Evolutionary conservation across 2,113 vertebrate genomes (phyloP), one percentile per base, ranked within the genome.

Genomic region (Spea bombifrons): DNA sequence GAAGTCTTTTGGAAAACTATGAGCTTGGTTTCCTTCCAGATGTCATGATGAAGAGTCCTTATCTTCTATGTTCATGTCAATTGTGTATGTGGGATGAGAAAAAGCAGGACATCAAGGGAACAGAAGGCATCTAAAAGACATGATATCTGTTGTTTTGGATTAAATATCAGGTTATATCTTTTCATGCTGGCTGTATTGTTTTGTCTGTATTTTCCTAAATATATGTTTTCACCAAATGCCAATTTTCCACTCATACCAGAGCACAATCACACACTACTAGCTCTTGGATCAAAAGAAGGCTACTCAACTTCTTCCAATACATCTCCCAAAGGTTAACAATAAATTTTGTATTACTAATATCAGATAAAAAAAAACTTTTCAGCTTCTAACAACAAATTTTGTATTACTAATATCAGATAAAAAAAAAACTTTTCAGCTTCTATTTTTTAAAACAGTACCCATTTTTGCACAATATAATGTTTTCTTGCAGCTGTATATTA

Each of bases 21-120:
- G 30, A 30, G 30, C 30, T 30, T 1, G 30, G 46, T 66, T 8
- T 75, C 73, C 64, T 52, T 66, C 10, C 12, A 75, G 66, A 75
- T 75, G 30, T 75, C 49, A 67, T 64, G 64, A 67, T 55, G 74
- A 53, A 75, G 74, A n/a, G 48, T 10, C 30, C 74, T 75, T 75
- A 75, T 75, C 74, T 75, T 75, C 50, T 66, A 17, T 59, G 50
- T 65, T 65, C 1, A 8, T 65, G 59, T 65, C 73, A 66, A 61
- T 12, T 16, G 73, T 45, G 53, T 47, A 55, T 46, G 52, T 30
- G n/a, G 8, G 15, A 17, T 65, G 61, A 75, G 48, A 66, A 66
- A 46, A 63, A 15, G 49, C 49, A 67, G 64, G 55, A 55, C 13
- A 9, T 5, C 12, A 17, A 49, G 1, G 5, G 30, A 30, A 44